Evolutionary conservation across 1,140 invertebrate genomes (phyloP).

Genomic region (Drosophila watanabei): DNA sequence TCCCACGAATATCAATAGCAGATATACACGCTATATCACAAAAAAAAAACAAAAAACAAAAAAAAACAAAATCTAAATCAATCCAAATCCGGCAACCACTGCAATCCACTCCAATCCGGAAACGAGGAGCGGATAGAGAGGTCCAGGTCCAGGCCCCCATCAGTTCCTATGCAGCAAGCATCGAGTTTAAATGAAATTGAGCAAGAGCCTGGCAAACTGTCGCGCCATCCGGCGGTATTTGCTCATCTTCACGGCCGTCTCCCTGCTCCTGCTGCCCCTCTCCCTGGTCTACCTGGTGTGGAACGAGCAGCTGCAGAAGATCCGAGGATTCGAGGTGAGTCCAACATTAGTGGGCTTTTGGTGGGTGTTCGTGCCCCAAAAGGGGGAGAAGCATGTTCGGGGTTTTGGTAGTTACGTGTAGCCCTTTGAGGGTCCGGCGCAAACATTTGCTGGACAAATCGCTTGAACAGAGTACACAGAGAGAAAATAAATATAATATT

Average conservation of each 20-base stretch:
- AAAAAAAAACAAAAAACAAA: slow-evolving; percentile 18
- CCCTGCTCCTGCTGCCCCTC: slow-evolving; percentile 75
- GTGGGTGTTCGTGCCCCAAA: not conserved
- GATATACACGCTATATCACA: slow-evolving; percentile 17
- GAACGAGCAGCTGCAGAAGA: slow-evolving; percentile 84
- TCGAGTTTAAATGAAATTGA: slow-evolving; percentile 84
- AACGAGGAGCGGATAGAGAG: slow-evolving; percentile 33
- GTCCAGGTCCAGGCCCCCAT: slow-evolving; percentile 25
- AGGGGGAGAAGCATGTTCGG: slow-evolving; percentile 8
- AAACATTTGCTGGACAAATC: slow-evolving; percentile 38
- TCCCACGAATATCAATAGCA: slow-evolving; percentile 49
- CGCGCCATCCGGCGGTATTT: slow-evolving; percentile 84
- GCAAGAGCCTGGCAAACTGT: slow-evolving; percentile 79
- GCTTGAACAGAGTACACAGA: slow-evolving; percentile 23
- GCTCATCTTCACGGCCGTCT: slow-evolving; percentile 82
- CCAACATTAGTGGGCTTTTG: not conserved
- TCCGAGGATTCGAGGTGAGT: slow-evolving; percentile 85
- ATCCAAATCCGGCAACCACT: slow-evolving; percentile 9
- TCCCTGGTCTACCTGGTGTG: slow-evolving; percentile 83
- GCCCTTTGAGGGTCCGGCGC: slow-evolving; percentile 36
- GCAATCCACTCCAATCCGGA: slow-evolving; percentile 13
- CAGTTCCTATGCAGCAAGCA: slow-evolving; percentile 75
- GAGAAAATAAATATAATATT: not conserved
- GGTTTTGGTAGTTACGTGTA: slow-evolving; percentile 9
- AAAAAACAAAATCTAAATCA: slow-evolving; percentile 9